phyloP scores from a whole-genome alignment of 2,888 invertebrate genomes.

The Nephrotoma guestfalica region DNA sequence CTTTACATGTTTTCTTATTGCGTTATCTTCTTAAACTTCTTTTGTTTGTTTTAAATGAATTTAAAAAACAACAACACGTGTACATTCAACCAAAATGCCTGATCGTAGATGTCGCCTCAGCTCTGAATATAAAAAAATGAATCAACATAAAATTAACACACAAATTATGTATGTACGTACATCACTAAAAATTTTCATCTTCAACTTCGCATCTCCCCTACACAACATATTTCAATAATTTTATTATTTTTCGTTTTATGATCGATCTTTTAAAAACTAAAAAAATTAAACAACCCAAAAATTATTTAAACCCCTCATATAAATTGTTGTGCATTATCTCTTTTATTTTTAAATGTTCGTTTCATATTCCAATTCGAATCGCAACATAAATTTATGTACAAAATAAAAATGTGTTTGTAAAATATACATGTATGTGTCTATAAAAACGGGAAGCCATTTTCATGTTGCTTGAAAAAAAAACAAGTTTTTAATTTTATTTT shows the following conservation, averaged over 20 bases:
- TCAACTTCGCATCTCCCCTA: not conserved
- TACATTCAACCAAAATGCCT: not conserved
- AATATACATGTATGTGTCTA: not conserved
- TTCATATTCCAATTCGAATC: not conserved
- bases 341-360: not conserved
- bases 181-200: not conserved
- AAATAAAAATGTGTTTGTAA: not conserved
- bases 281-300: not conserved
- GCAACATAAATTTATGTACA: not conserved
- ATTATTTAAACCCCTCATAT: not conserved
- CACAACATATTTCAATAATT: not conserved
- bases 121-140: not conserved
- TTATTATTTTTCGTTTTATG: not conserved
- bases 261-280: not conserved
- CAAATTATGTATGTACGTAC: not conserved
- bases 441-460: not conserved
- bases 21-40: not conserved
- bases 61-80: not conserved
- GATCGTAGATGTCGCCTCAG: not conserved
- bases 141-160: not conserved
- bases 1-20: not conserved
- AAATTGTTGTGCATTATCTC: not conserved
- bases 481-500: not conserved
- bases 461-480: not conserved
- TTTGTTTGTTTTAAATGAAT: not conserved